A percentile compares a stretch with the other conserved stretches of the same genome.
phyloP scores from a whole-genome alignment of 2,113 vertebrate genomes.

The Neopipo cinnamomea region DNA sequence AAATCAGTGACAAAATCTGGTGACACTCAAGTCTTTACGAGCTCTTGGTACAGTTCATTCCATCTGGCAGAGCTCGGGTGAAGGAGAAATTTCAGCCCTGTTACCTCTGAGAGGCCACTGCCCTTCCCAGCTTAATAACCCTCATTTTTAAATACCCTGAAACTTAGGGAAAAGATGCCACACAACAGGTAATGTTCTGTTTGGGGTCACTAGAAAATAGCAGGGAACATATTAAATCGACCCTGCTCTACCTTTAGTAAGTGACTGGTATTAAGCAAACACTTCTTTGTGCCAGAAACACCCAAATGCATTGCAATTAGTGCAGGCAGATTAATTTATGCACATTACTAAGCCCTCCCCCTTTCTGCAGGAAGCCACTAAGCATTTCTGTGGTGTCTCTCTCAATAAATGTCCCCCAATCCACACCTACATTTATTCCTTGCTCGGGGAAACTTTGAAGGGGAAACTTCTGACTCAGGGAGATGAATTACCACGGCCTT shows the following conservation, averaged over 20 bases:
- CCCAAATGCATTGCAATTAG: not conserved
- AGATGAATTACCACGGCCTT: not conserved
- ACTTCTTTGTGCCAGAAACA: not conserved
- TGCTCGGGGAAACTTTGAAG: not conserved
- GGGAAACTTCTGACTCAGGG: not conserved
- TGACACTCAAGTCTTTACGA: rapidly evolving
- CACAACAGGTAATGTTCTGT: not conserved
- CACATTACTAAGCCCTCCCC: rapidly evolving
- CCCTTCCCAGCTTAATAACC: not conserved
- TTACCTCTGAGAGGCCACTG: rapidly evolving
- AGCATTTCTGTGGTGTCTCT: not conserved
- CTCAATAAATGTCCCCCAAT: rapidly evolving
- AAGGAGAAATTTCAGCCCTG: not conserved
- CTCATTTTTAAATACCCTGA: not conserved
- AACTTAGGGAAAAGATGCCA: not conserved
- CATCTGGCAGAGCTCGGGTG: not conserved
- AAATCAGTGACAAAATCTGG: too few species aligned
- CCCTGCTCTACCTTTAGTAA: not conserved
- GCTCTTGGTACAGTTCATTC: not conserved
- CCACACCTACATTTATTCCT: rapidly evolving
- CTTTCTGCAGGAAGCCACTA: not conserved
- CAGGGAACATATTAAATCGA: not conserved
- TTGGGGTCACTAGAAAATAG: rapidly evolving
- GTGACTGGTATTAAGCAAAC: not conserved
- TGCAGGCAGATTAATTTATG: not conserved